phyloP scores from a whole-genome alignment of 2,797 vertebrate species.

The Hippocampus kuda region DNA sequence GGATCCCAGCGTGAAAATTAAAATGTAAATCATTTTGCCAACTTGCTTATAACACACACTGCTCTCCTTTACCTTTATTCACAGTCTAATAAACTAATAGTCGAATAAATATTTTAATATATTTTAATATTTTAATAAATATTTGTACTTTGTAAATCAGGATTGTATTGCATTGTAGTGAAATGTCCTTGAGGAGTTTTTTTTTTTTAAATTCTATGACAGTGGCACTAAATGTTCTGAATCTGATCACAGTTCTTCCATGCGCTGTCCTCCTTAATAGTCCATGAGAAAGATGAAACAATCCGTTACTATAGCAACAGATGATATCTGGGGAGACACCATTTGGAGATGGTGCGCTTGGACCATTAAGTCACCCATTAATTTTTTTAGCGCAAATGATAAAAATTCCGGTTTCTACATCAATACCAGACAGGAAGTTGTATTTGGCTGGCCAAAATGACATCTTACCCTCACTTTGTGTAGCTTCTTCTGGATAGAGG shows the following conservation, averaged over 20 bases:
- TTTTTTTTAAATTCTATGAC: conserved; percentile 15
- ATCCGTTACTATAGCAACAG: conserved; percentile 35
- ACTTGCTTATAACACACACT: neutral
- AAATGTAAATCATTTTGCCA: conserved; percentile 48
- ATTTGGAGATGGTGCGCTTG: neutral
- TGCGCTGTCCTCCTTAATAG: conserved; percentile 24
- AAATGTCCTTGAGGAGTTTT: conserved; percentile 22
- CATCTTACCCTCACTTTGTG: conserved; percentile 80
- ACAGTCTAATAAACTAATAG: conserved; percentile 6
- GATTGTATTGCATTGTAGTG: neutral
- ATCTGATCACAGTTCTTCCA: conserved; percentile 25
- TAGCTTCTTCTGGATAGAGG: conserved; percentile 76
- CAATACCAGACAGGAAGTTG: conserved; percentile 1
- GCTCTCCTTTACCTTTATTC: conserved; percentile 1
- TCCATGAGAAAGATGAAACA: conserved; percentile 27
- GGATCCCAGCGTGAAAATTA: conserved; percentile 45
- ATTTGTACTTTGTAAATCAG: conserved; percentile 3
- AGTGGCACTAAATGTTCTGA: conserved; percentile 26
- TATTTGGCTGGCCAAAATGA: neutral
- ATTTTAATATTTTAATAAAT: too few species aligned
- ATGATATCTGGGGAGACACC: neutral
- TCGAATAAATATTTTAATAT: too few species aligned
- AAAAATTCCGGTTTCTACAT: conserved; percentile 1
- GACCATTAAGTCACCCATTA: neutral
- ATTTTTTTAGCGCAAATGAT: neutral